Conservation (phyloP, 2,113 vertebrate genomes). For the Pterocles orientalis region DNA sequence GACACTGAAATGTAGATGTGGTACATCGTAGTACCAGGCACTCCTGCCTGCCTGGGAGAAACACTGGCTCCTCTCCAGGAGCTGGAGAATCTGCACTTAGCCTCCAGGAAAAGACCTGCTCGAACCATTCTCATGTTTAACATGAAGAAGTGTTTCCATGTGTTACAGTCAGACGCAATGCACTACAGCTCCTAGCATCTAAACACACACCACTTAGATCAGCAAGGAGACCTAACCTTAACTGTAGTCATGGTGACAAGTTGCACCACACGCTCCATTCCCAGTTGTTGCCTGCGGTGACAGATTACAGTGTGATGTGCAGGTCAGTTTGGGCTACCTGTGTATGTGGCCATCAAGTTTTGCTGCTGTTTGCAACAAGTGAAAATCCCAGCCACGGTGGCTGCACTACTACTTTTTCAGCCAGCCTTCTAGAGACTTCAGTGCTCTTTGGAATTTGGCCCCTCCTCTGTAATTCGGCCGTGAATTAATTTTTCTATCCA, state of each 20-base stretch:
- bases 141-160: fast-evolving
- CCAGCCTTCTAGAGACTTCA: neutral
- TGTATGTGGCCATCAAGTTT: neutral
- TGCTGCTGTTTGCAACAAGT: neutral
- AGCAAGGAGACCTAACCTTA: neutral
- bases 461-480: neutral
- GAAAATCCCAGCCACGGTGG: neutral
- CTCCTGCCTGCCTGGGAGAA: neutral
- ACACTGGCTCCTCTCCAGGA: neutral
- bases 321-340: neutral
- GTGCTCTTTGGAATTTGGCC: neutral
- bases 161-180: neutral
- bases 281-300: neutral
- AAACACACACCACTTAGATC: neutral
- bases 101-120: neutral
- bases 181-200: neutral
- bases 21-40: neutral
- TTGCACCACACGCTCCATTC: fast-evolving
- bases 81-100: neutral
- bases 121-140: neutral
- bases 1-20: neutral
- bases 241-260: neutral
- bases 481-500: constrained; percentile 21
- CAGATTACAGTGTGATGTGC: neutral
- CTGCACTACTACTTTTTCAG: neutral